Base-by-base conservation (phyloP, 2,888 invertebrate genomes). In the Capitulum mitella region DNA sequence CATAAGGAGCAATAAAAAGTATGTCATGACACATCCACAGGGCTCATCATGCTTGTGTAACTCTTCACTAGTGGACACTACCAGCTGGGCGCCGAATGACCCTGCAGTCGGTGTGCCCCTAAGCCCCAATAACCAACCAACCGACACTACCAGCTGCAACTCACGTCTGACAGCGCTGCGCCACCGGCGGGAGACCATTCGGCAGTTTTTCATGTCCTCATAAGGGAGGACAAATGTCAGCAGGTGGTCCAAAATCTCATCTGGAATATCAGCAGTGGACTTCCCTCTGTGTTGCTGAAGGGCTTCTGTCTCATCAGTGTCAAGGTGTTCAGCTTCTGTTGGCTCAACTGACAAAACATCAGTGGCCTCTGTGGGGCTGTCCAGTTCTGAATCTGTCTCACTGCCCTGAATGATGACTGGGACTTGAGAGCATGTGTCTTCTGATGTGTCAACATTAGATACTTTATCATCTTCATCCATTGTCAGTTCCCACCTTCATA, bases 201-300 rank as follows among this genome's bases (percentile, higher is more conserved):
- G 92, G 85, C 95, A 95, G 85, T 91, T 90, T 86, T 94, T 91
- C 82, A 97, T 87, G 87, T 97, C 96, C 85, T 91, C 91, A 85
- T 98, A 98, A 0, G 97, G 97, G 79, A 95, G 93, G 82, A 97
- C 87, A 85, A 94, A 90, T 82, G 92, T 90, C 82, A 98, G 89
- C 85, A 98, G 94, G 85, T 94, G 95, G 87, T 97, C 97, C 83
- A 98, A 87, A 79, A 98, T 91, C 89, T 97, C 97, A 86, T 96
- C 95, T 70, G 98, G 97, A 82, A 98, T 87, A 85, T 92, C 91
- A 5, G 19, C 34, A 16, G 34, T 34, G 34, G 64, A 64, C 61
- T 1, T 34, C 16, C 34, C 16, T 16, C 61, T 32, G 6, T 43
- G 43, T n/a, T n/a, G n/a, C n/a, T n/a, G n/a, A n/a, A n/a, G n/a